Percentiles rank a stretch among this genome's conserved stretches.
These are phyloP conservation scores for Pedionomus torquatus DNA, from an alignment of 2,113 vertebrate species.

Conservation along the genomic window DNA sequence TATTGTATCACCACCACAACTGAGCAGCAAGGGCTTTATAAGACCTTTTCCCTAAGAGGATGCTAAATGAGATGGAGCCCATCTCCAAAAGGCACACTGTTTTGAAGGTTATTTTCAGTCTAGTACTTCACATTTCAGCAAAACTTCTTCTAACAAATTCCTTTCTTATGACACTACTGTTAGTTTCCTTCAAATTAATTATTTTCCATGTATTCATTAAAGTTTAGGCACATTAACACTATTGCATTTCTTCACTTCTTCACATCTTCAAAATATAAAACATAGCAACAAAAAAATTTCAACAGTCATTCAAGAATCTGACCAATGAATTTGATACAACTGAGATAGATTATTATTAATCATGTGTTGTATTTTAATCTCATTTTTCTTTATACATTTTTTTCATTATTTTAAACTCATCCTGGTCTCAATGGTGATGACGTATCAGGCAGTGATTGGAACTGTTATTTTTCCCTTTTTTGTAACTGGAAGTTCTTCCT, in stretches of 20 bases:
- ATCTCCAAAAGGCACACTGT: not conserved
- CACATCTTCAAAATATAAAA: not conserved
- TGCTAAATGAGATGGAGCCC: not conserved
- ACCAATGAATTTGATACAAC: not conserved
- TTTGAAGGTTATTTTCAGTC: not conserved
- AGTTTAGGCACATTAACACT: not conserved
- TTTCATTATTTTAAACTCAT: not conserved
- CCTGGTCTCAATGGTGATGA: not conserved
- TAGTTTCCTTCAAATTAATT: not conserved
- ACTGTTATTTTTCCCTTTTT: not conserved
- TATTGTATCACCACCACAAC: not conserved
- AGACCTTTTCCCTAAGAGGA: not conserved
- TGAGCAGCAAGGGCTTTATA: not conserved
- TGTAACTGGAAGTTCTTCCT: not conserved
- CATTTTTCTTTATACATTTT: not conserved
- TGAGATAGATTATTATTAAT: not conserved
- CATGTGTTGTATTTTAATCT: not conserved
- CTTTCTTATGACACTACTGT: not conserved
- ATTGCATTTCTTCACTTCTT: not conserved
- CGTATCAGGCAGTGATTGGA: no score
- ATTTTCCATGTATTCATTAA: not conserved
- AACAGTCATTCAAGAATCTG: not conserved
- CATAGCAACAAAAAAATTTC: not conserved
- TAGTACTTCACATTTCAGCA: not conserved
- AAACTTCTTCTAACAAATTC: not conserved